Base-by-base conservation (phyloP, 2,797 vertebrate species). In the Pagetopsis macropterus region DNA sequence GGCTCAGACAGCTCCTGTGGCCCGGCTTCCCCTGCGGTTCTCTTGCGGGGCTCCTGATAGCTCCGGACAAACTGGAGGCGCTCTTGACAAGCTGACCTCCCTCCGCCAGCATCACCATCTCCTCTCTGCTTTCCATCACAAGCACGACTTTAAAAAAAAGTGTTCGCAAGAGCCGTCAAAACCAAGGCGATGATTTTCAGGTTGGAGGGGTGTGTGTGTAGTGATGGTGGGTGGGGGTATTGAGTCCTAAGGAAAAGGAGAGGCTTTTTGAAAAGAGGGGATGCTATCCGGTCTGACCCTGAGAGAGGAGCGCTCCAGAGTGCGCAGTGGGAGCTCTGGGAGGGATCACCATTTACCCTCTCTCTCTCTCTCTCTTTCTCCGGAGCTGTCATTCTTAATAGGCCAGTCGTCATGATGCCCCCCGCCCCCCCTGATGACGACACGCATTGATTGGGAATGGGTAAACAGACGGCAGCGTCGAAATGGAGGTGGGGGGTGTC, bases 341-440 rank as follows among this genome's bases (percentile, higher is more conserved):
- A 97, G 96, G 97, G 96, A 96, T 96, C 96, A 97, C 96, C 96
- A 96, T 97, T 96, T 95, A 96, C 94, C 95, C 96, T 96, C 95
- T 81, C 96, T 96, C 95, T 94, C 95, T 94, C 95, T 94, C 95
- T 94, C 95, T 96, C 95, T 94, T 74, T 68, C 82, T 82, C 73
- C 74, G 27, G 94, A 96, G 95, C 96, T 98, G 97, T 97, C 97
- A 98, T 96, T 96, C 96, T 96, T 96, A 96, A 95, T 94, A 95
- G 95, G 95, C 95, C 94, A 93, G 93, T 95, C 96, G 96, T 97
- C 96, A 96, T 95, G 95, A 96, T 94, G 94, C 95, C 95, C 95
- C 94, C 95, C 95, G 94, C 95, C 95, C 94, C 95, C 92, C 75
- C 81, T 60, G 94, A 94, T 98, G 98, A 99, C 97, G 97, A 95